phyloP scores from a whole-genome alignment of 2,113 vertebrate genomes.

The Chionomys nivalis region DNA sequence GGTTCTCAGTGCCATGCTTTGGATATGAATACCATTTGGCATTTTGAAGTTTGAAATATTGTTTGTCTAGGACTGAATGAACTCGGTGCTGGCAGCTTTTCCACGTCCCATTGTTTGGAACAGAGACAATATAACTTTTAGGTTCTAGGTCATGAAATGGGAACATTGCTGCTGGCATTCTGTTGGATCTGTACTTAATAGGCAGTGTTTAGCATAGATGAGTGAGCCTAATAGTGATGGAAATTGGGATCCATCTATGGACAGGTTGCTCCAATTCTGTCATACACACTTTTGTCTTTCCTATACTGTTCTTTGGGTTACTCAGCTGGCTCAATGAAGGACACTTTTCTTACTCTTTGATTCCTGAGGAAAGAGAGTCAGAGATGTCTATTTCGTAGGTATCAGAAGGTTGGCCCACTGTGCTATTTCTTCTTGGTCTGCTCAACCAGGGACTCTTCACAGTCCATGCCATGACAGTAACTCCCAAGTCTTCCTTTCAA shows the following conservation, averaged over 20 bases:
- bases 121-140: neutral
- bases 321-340: neutral
- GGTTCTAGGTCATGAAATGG: neutral
- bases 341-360: neutral
- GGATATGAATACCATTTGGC: neutral
- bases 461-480: neutral
- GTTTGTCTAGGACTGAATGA: too few species aligned
- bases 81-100: neutral
- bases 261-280: neutral
- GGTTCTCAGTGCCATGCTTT: neutral
- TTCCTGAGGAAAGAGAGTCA: neutral
- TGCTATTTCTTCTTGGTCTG: neutral
- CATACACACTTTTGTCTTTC: neutral
- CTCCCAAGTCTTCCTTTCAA: conserved; percentile 1
- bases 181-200: neutral
- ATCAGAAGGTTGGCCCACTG: neutral
- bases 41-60: neutral
- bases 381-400: neutral
- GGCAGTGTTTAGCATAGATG: neutral
- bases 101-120: neutral
- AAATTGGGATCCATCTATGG: too few species aligned
- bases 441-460: neutral
- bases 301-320: neutral
- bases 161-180: neutral
- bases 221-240: neutral